Percentiles rank a stretch among this genome's conserved stretches.
phyloP scores from a whole-genome alignment of 2,888 invertebrate genomes.

The Agrypnus murinus region DNA sequence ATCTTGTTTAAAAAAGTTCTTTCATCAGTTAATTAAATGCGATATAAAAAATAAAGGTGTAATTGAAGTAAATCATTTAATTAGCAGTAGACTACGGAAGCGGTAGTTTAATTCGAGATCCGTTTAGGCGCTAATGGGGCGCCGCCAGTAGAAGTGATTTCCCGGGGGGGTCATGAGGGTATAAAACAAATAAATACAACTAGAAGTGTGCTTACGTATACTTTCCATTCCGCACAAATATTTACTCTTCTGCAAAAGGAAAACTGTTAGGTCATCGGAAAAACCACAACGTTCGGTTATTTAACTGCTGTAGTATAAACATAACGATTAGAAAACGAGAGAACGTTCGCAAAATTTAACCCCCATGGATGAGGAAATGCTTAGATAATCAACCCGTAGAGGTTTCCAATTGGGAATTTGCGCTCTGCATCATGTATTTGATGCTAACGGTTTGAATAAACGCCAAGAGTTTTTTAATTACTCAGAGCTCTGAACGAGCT shows the following conservation, averaged over 20 bases:
- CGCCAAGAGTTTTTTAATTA: constrained; percentile 54
- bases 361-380: constrained; percentile 22
- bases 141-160: constrained; percentile 65
- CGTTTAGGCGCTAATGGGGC: constrained; percentile 61
- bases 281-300: constrained; percentile 32
- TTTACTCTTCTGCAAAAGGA: constrained; percentile 37
- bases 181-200: constrained; percentile 68
- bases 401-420: constrained; percentile 35
- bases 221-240: constrained; percentile 56
- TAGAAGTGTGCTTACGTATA: constrained; percentile 65
- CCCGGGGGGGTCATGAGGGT: constrained; percentile 68
- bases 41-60: constrained; percentile 36
- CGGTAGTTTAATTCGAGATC: constrained; percentile 53
- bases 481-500: constrained; percentile 38
- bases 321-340: constrained; percentile 34
- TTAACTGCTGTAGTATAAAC: constrained; percentile 31
- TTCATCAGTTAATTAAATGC: constrained; percentile 21
- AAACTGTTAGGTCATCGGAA: constrained; percentile 36
- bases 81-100: constrained; percentile 44
- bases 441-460: constrained; percentile 34
- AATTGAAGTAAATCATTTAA: constrained; percentile 49
- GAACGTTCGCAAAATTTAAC: constrained; percentile 32
- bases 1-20: background rate
- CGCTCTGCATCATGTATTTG: constrained; percentile 16
- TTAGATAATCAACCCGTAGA: constrained; percentile 38